Conservation (phyloP, 1,140 invertebrate species). For the Neuroterus valhalla region DNA sequence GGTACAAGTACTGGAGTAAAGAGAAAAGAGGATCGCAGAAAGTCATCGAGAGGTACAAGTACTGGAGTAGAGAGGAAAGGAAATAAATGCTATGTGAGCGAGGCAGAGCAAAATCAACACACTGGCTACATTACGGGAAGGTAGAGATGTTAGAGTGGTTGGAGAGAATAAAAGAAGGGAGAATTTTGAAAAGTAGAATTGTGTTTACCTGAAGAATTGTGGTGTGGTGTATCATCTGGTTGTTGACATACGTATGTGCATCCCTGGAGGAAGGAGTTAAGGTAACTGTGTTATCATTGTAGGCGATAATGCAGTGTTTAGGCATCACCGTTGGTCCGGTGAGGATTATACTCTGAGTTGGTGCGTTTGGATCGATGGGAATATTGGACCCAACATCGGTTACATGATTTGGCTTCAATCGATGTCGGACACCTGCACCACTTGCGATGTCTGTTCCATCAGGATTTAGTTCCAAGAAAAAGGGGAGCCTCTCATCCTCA, state of each 20-base stretch:
- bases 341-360: conserved; percentile 73
- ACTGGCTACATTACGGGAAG: too few species aligned
- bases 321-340: conserved; percentile 91
- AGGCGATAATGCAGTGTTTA: conserved; percentile 94
- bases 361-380: conserved; percentile 71
- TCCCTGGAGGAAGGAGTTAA: conserved; percentile 94
- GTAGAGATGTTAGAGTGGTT: too few species aligned
- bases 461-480: conserved; percentile 79
- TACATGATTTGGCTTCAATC: conserved; percentile 80
- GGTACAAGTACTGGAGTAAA: too few species aligned
- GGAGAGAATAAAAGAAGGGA: too few species aligned
- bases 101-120: too few species aligned
- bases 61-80: too few species aligned
- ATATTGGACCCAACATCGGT: conserved; percentile 84
- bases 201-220: conserved; percentile 87
- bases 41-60: too few species aligned
- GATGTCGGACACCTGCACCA: conserved; percentile 76
- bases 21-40: too few species aligned
- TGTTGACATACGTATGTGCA: conserved; percentile 95
- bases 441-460: conserved; percentile 80
- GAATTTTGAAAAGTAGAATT: background rate
- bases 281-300: conserved; percentile 91
- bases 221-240: conserved; percentile 92
- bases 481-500: conserved; percentile 78
- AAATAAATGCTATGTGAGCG: too few species aligned